Percentiles rank a stretch among this genome's conserved stretches.
These are phyloP conservation scores for Nycteola revayana DNA, from an alignment of 2,888 invertebrate species.

Conservation along the genomic window DNA sequence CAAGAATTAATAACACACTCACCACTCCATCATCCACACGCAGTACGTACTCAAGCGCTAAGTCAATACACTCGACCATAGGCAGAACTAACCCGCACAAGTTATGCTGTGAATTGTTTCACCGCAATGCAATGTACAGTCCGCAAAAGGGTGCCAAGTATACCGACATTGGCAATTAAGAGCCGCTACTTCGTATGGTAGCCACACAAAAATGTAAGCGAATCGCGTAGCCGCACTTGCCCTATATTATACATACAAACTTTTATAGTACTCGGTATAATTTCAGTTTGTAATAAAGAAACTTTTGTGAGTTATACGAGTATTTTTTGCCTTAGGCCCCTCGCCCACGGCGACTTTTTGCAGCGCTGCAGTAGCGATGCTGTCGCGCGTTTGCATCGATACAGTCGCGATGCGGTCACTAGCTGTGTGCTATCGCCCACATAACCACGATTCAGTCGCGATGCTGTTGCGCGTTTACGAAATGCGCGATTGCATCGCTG, in stretches of 20 bases:
- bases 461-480: too few species aligned
- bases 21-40: background rate
- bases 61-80: slow-evolving; percentile 19
- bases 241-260: slow-evolving; percentile 23
- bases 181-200: slow-evolving; percentile 39
- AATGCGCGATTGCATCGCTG: too few species aligned
- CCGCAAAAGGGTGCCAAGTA: slow-evolving; percentile 39
- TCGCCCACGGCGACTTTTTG: too few species aligned
- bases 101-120: slow-evolving; percentile 39
- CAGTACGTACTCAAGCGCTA: slow-evolving; percentile 3
- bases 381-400: too few species aligned
- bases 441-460: too few species aligned
- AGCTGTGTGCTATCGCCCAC: too few species aligned
- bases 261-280: too few species aligned
- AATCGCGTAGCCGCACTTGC: slow-evolving; percentile 28
- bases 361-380: too few species aligned
- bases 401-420: too few species aligned
- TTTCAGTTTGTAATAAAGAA: too few species aligned
- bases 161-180: slow-evolving; percentile 43
- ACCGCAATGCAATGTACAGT: slow-evolving; percentile 35
- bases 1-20: background rate
- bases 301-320: too few species aligned
- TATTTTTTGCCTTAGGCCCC: too few species aligned
- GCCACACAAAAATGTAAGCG: slow-evolving; percentile 43
- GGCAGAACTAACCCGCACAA: slow-evolving; percentile 29